Conservation (phyloP, 2,797 vertebrate species). For the Neostethus bicornis region DNA sequence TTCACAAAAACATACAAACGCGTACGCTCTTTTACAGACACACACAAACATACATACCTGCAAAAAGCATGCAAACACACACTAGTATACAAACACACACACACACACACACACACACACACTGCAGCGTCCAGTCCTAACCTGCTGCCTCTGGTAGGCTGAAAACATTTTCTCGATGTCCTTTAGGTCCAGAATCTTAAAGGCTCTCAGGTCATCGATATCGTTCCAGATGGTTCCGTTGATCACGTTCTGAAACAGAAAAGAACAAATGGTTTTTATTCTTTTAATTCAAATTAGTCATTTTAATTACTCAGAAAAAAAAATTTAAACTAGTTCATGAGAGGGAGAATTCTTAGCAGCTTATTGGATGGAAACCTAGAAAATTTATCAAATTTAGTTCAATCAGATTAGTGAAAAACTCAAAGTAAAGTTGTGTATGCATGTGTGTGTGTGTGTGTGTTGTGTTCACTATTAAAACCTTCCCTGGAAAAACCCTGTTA, state of each 20-base stretch:
- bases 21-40: background rate
- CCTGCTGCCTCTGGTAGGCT: slow-evolving; percentile 97
- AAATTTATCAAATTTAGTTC: background rate
- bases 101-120: slow-evolving; percentile 4
- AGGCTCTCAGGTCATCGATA: slow-evolving; percentile 92
- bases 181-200: slow-evolving; percentile 91
- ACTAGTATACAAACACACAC: background rate
- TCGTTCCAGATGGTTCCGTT: slow-evolving; percentile 94
- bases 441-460: too few relatives aligned
- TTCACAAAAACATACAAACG: slow-evolving; percentile 22
- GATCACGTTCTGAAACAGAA: slow-evolving; percentile 86
- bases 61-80: slow-evolving; percentile 24
- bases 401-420: background rate
- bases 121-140: slow-evolving; percentile 75
- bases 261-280: background rate
- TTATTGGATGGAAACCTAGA: background rate
- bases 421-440: background rate
- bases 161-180: slow-evolving; percentile 99
- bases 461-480: too few relatives aligned
- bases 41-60: background rate
- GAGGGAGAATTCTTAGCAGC: background rate
- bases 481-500: too few relatives aligned
- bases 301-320: too few relatives aligned
- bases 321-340: too few relatives aligned
- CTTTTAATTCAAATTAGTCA: too few relatives aligned